Base-by-base conservation (phyloP, 1,140 invertebrate genomes). In the Drosophila melanica region DNA sequence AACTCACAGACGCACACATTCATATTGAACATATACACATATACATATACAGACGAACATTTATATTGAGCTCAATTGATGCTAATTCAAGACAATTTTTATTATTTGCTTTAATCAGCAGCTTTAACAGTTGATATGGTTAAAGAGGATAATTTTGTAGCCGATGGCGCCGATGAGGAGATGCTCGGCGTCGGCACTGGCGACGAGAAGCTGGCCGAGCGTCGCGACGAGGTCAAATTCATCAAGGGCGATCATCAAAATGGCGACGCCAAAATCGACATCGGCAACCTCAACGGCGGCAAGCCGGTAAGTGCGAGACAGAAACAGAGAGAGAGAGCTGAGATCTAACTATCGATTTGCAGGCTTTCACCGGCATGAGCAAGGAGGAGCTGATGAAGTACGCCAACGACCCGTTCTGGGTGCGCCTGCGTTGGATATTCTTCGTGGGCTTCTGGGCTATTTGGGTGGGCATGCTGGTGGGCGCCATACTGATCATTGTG, bases 311-410 rank as follows among this genome's bases (percentile, higher is more conserved):
- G 90, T 92, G 10, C 10, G 50, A 35, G 50, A 35, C 14, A 53
- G 50, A 18, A 1, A 9, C 2, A 18, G 23, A 11, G n/a, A 35
- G 14, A 10, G n/a, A 23, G 4, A 33, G 37, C 8, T 39, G 30
- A 33, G 41, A 62, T 39, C 64, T 23, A 39, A 30, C 35, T 47
- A 2, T 53, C 11, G 18, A 12, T 33, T 30, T 33, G 3, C 76
- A 94, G 93, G 91, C 94, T 8, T 96, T 97, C 75, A 94, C 95
- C 14, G 97, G 97, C 8, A 95, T 98, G 93, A 95, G 95, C 4
- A 98, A 98, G 92, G 97, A 98, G 85, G 97, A 98, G 90, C 92
- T 98, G 50, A 95, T 98, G 96, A 97, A 97, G 92, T 97, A 95
- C 82, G 97, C 96, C 0, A 97, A 97, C 86, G 97, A 98, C 92